Percentiles rank a stretch among this genome's conserved stretches.
These are phyloP conservation scores for Spinus pinus DNA, from an alignment of 2,797 vertebrate genomes.

Conservation along the genomic window DNA sequence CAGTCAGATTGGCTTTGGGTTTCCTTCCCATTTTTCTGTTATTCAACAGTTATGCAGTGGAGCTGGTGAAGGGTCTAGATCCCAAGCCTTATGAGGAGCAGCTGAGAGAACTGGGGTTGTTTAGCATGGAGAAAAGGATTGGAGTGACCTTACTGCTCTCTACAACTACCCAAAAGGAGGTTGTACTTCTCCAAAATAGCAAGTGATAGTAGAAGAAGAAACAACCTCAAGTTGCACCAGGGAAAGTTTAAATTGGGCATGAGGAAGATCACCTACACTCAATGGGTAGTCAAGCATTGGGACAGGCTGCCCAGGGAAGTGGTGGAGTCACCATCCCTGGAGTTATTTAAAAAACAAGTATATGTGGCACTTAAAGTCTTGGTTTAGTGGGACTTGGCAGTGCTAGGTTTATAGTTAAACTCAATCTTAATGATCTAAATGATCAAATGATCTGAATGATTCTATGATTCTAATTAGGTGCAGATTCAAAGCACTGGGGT, in stretches of 20 bases:
- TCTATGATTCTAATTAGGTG: not conserved
- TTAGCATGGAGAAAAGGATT: not conserved
- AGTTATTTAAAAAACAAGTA: not conserved
- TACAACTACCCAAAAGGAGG: not conserved
- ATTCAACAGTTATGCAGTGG: not conserved
- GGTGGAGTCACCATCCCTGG: not conserved
- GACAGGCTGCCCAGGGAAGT: not conserved
- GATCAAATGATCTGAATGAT: not conserved
- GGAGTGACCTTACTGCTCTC: not conserved
- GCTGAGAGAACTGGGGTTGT: not conserved
- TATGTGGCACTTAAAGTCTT: not conserved
- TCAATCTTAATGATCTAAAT: not conserved
- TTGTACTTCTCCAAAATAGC: not conserved
- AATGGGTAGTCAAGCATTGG: not conserved
- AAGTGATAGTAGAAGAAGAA: not conserved
- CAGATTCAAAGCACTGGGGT: not conserved
- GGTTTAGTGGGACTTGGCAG: not conserved
- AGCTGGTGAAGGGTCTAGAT: not conserved
- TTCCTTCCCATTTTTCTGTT: not conserved
- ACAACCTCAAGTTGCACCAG: not conserved
- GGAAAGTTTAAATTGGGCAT: not conserved
- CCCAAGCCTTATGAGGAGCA: not conserved
- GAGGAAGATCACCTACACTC: not conserved
- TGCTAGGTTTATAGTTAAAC: not conserved
- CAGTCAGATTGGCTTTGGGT: not conserved